Base-by-base conservation (phyloP, 1,140 invertebrate species). In the Ostrea edulis region DNA sequence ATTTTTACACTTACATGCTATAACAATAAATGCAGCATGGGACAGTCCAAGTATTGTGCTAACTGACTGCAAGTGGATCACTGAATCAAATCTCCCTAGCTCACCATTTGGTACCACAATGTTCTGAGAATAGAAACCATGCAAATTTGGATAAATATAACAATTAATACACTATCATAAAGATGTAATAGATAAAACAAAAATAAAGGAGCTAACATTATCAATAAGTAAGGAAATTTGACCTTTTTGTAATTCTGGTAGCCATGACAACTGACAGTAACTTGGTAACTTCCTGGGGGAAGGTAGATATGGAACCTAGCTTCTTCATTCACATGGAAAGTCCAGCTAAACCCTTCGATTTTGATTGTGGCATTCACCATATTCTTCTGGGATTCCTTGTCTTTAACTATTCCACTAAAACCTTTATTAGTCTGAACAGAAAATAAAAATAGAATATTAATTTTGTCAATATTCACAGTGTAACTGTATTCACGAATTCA, bases 281-380 rank as follows among this genome's bases (percentile, higher is more conserved):
- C 20, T 17, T 62, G 97, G 93, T 99, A 99, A 25, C 95, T 96
- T 17, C 98, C 98, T 0, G 98, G 98, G 22, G 97, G 92, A 0
- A 99, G 94, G 58, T 99, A 95, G 88, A 98, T 95, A 97, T 97
- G 99, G 94, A 98, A 99, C 95, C 99, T 98, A 0, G 99, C 98
- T 22, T 90, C 88, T n/a, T 62, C 29, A 82, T 93, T 89, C 11
- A 91, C 89, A 9, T 85, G 51, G 52, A 91, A 84, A 11, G 77
- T 82, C n/a, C 92, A 87, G 11, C 87, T 89, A 4, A 91, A 91
- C 14, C 92, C 90, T 87, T 96, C 95, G 2, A 99, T 96, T 0
- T 95, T 94, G 55, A 99, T 96, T 12, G 96, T 97, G 0, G 97
- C 97, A 90, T 97, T 96, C 0, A 95, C 87, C 22, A 99, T 96